Percentiles rank a stretch among this genome's conserved stretches.
These are phyloP conservation scores for Gonioctena quinquepunctata DNA, from an alignment of 1,140 invertebrate species.

Conservation along the genomic window DNA sequence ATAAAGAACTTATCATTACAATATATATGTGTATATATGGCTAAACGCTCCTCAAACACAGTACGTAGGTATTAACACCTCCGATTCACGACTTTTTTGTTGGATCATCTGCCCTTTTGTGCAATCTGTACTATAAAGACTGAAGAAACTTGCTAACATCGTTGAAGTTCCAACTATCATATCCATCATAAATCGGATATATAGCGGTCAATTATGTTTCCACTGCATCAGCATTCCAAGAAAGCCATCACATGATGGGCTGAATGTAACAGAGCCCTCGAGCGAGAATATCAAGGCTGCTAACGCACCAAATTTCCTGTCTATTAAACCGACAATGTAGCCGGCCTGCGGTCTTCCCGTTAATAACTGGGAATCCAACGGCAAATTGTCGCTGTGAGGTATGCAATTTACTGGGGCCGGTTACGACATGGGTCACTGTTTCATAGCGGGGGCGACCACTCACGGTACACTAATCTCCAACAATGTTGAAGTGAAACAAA, in stretches of 20 bases:
- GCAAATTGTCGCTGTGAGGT: constrained; percentile 21
- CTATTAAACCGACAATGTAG: constrained; percentile 10
- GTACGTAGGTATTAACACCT: no score
- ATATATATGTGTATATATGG: no score
- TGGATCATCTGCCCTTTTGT: no score
- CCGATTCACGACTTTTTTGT: no score
- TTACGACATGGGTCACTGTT: constrained; percentile 15
- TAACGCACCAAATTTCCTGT: constrained; percentile 6
- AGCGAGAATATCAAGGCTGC: background rate
- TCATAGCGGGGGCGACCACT: background rate
- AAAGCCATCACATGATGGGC: background rate
- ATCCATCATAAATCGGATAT: background rate
- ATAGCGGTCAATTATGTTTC: background rate
- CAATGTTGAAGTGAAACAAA: background rate
- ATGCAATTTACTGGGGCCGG: constrained; percentile 20
- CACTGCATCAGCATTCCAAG: background rate
- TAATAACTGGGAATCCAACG: constrained; percentile 20
- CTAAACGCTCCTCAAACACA: no score
- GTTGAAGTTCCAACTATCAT: no score
- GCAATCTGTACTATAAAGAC: no score
- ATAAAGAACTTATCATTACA: no score
- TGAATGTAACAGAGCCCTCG: background rate
- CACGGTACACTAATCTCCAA: constrained; percentile 11
- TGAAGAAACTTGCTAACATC: no score
- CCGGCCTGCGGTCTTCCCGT: constrained; percentile 8